phyloP scores from a whole-genome alignment of 2,797 vertebrate species.

The Poecilia gillii region DNA sequence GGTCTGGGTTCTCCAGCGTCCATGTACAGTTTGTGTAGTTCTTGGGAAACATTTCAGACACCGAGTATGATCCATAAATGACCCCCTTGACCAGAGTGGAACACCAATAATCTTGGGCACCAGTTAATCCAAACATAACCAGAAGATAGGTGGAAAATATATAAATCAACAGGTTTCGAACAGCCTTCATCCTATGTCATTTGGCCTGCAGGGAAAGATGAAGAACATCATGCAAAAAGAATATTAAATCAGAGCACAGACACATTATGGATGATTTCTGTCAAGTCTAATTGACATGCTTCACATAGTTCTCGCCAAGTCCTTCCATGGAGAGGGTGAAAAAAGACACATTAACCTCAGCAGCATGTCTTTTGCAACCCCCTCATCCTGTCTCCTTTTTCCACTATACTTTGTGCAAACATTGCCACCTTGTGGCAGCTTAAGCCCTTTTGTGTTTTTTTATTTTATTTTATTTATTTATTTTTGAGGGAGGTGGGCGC shows the following conservation, averaged over 20 bases:
- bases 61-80: constrained; percentile 99
- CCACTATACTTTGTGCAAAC: constrained; percentile 88
- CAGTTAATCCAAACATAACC: constrained; percentile 99
- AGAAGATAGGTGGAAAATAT: constrained; percentile 99
- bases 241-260: constrained; percentile 35
- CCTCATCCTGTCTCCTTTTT: constrained; percentile 77
- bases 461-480: constrained; percentile 39
- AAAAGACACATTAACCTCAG: constrained; percentile 61
- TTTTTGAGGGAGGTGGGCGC: constrained; percentile 43
- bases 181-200: constrained; percentile 99
- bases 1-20: constrained; percentile 99
- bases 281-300: constrained; percentile 36
- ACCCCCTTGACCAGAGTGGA: constrained; percentile 99
- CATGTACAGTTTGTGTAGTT: constrained; percentile 99
- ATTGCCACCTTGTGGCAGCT: constrained; percentile 95
- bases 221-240: constrained; percentile 81
- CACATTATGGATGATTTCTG: constrained; percentile 32
- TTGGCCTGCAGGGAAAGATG: constrained; percentile 94
- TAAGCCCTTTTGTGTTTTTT: constrained; percentile 47
- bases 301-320: constrained; percentile 46
- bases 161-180: constrained; percentile 99
- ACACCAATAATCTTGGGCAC: constrained; percentile 99
- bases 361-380: constrained; percentile 63
- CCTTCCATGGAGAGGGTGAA: constrained; percentile 24
- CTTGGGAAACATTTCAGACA: constrained; percentile 99